These are phyloP conservation scores for Drosophila melanosoma DNA, from an alignment of 2,888 invertebrate species.

Conservation along the genomic window DNA sequence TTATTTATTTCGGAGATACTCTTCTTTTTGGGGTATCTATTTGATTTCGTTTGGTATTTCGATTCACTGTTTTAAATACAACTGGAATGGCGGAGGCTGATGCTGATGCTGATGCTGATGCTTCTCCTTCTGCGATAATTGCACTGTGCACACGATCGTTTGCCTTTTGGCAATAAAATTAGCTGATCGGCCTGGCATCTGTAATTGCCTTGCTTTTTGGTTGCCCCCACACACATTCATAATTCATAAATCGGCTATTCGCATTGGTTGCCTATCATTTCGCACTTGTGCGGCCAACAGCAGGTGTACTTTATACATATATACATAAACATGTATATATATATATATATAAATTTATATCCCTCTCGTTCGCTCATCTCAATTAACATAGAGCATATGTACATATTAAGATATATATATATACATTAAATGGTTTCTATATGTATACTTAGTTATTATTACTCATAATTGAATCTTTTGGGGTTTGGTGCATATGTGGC, in stretches of 20 bases:
- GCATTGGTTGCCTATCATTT: slow-evolving; percentile 73
- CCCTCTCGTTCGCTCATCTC: slow-evolving; percentile 46
- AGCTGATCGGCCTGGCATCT: slow-evolving; percentile 64
- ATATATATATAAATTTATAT: slow-evolving; percentile 1
- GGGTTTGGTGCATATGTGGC: slow-evolving; percentile 53
- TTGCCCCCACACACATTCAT: slow-evolving; percentile 39
- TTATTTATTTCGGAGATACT: slow-evolving; percentile 3
- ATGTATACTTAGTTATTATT: slow-evolving; percentile 55
- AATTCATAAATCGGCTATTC: slow-evolving; percentile 67
- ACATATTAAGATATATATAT: slow-evolving; percentile 12
- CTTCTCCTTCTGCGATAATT: slow-evolving; percentile 55
- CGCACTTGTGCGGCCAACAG: slow-evolving; percentile 71
- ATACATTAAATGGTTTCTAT: slow-evolving; percentile 25
- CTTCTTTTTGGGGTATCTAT: not conserved
- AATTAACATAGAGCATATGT: slow-evolving; percentile 46
- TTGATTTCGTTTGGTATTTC: slow-evolving; percentile 41
- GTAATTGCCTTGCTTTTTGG: slow-evolving; percentile 43
- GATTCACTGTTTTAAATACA: slow-evolving; percentile 83
- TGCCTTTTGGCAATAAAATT: slow-evolving; percentile 71
- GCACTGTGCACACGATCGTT: slow-evolving; percentile 68
- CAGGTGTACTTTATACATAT: slow-evolving; percentile 70
- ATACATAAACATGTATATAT: slow-evolving; percentile 6
- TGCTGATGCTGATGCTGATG: not conserved
- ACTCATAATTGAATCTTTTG: slow-evolving; percentile 71
- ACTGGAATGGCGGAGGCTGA: slow-evolving; percentile 82